Percentiles rank a stretch among this genome's conserved stretches.
Evolutionary conservation across 2,888 invertebrate genomes (phyloP).

Genomic region (Dorcus parallelipipedus): DNA sequence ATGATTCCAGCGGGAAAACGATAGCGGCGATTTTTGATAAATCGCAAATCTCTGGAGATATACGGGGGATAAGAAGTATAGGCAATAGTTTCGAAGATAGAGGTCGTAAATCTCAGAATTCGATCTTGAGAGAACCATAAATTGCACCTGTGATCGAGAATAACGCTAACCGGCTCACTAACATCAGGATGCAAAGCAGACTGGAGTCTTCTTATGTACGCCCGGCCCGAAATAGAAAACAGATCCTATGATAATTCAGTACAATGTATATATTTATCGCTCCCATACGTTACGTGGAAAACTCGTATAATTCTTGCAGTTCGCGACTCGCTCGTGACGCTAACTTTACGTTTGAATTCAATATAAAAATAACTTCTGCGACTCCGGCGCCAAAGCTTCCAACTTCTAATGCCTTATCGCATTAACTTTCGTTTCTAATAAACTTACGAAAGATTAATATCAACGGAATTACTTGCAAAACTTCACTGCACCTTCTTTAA

Average conservation of each 20-base stretch:
- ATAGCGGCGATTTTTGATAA: slow-evolving; percentile 40
- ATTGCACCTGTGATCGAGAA: slow-evolving; percentile 50
- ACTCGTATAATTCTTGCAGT: no score
- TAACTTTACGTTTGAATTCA: neutral
- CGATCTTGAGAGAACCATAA: slow-evolving; percentile 50
- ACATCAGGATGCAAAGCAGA: slow-evolving; percentile 41
- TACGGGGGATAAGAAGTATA: slow-evolving; percentile 46
- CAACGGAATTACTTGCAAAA: slow-evolving; percentile 15
- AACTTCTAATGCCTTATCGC: slow-evolving; percentile 12
- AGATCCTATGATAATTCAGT: slow-evolving; percentile 41
- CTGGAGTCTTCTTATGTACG: slow-evolving; percentile 16
- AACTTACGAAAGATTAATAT: slow-evolving; percentile 14
- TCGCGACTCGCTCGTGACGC: neutral
- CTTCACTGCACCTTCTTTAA: neutral
- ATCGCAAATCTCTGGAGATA: slow-evolving; percentile 46
- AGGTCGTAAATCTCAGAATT: slow-evolving; percentile 49
- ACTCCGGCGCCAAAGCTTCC: neutral
- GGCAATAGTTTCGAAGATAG: slow-evolving; percentile 50
- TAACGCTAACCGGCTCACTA: slow-evolving; percentile 41
- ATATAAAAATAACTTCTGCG: neutral
- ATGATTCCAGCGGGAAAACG: slow-evolving; percentile 33
- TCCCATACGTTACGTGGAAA: slow-evolving; percentile 25
- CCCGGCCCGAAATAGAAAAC: slow-evolving; percentile 37
- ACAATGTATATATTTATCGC: slow-evolving; percentile 43
- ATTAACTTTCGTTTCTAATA: slow-evolving; percentile 13